Conservation (phyloP, 2,888 invertebrate species). For the Xanthia icteritia region DNA sequence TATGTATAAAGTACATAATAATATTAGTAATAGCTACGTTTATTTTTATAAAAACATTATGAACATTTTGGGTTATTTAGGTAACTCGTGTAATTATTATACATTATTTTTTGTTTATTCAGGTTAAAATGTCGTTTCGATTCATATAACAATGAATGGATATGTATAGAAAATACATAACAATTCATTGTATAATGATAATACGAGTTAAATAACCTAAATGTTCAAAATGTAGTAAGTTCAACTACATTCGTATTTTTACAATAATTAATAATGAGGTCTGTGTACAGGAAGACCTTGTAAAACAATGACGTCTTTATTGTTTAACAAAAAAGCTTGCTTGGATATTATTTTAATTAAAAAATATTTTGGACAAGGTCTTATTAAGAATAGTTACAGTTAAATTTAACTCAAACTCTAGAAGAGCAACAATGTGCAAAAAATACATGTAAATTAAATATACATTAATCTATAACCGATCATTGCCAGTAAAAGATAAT, state of each 20-base stretch:
- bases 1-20: background rate
- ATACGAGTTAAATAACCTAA: too few relatives aligned
- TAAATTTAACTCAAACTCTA: background rate
- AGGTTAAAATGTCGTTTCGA: background rate
- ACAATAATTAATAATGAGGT: background rate
- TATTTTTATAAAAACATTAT: background rate
- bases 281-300: background rate
- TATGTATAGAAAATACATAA: too few relatives aligned
- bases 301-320: background rate
- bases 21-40: background rate
- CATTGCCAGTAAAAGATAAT: slow-evolving; percentile 13
- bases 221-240: too few relatives aligned
- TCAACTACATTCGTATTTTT: background rate
- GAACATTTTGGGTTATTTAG: slow-evolving; percentile 9
- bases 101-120: slow-evolving; percentile 21
- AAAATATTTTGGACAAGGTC: background rate
- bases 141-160: background rate
- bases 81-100: background rate
- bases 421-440: background rate
- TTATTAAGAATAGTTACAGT: background rate
- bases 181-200: too few relatives aligned
- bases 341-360: background rate
- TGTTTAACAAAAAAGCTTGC: background rate
- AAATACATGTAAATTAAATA: background rate
- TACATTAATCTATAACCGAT: background rate